Percentiles rank a stretch among this genome's conserved stretches.
phyloP scores from a whole-genome alignment of 2,888 invertebrate species.

The Hyposoter didymator region DNA sequence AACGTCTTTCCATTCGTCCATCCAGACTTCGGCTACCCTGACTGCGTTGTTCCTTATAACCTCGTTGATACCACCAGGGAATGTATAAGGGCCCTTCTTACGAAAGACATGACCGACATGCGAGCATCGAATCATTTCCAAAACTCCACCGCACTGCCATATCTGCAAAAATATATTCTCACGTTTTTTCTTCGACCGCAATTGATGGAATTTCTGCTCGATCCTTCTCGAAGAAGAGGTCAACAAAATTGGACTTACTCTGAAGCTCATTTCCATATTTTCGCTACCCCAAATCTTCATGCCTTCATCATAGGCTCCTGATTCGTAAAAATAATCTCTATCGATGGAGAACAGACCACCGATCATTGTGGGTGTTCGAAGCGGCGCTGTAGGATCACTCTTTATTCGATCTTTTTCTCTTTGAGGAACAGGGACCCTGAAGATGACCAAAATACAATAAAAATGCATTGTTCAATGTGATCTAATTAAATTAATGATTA shows the following conservation, averaged over 20 bases:
- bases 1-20: conserved; percentile 99
- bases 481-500: background rate
- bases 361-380: conserved; percentile 99
- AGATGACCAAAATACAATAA: conserved; percentile 14
- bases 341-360: conserved; percentile 98
- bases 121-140: conserved; percentile 98
- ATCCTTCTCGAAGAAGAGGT: background rate
- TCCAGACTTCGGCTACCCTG: conserved; percentile 99
- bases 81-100: conserved; percentile 99
- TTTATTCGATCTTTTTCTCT: conserved; percentile 97
- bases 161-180: conserved; percentile 87
- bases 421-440: conserved; percentile 98
- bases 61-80: conserved; percentile 99
- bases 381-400: conserved; percentile 95
- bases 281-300: conserved; percentile 99
- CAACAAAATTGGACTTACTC: conserved; percentile 87
- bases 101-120: conserved; percentile 99
- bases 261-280: conserved; percentile 97
- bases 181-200: conserved; percentile 52
- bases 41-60: conserved; percentile 99
- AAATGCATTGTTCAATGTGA: background rate
- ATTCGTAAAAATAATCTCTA: conserved; percentile 97
- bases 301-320: conserved; percentile 99
- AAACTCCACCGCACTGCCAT: conserved; percentile 98
- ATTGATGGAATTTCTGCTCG: too few relatives aligned